Conservation (phyloP, 2,113 vertebrate genomes). For the Prietella phreatophila region DNA sequence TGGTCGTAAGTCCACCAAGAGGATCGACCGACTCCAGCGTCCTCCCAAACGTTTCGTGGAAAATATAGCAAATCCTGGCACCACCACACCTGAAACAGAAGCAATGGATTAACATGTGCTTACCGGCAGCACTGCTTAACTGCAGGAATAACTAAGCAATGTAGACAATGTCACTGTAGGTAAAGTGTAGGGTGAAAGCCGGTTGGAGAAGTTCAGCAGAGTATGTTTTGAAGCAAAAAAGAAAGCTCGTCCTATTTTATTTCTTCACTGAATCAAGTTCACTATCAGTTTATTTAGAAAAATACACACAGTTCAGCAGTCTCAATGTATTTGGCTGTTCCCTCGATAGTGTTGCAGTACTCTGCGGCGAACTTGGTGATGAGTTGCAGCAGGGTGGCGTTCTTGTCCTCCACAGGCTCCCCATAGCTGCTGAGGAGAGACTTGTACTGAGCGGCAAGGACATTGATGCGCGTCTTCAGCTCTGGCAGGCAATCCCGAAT, state of each 20-base stretch:
- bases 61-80: conserved; percentile 97
- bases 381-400: conserved; percentile 92
- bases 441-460: conserved; percentile 94
- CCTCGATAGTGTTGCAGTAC: conserved; percentile 98
- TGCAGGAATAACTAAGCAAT: background rate
- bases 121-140: background rate
- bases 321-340: conserved; percentile 98
- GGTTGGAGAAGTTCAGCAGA: background rate
- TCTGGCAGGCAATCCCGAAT: conserved; percentile 97
- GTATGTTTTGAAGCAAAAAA: background rate
- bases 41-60: conserved; percentile 96
- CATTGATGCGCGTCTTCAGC: conserved; percentile 95
- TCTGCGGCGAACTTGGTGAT: conserved; percentile 99
- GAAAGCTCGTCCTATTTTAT: background rate
- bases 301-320: conserved; percentile 91
- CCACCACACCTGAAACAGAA: conserved; percentile 85
- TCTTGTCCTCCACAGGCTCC: conserved; percentile 94
- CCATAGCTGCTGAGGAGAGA: conserved; percentile 93
- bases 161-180: background rate
- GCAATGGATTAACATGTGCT: background rate
- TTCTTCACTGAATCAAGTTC: conserved; percentile 1
- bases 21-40: conserved; percentile 97
- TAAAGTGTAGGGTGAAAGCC: too few species aligned
- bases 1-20: conserved; percentile 91
- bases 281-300: background rate